These are phyloP conservation scores for Octopus bimaculoides DNA, from an alignment of 1,140 invertebrate genomes.

Conservation along the genomic window DNA sequence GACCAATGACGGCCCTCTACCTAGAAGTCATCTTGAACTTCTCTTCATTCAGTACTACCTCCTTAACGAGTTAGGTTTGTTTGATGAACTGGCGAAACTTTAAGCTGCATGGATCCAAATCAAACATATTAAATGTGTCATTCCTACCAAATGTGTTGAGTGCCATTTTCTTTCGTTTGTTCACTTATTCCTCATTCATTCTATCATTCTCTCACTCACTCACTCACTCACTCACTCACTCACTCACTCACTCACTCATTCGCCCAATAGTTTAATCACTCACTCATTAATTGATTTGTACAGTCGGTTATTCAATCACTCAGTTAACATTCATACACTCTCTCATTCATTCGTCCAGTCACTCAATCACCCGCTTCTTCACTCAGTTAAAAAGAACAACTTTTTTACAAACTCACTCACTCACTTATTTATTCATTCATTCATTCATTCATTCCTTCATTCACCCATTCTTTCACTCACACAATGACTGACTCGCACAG, in stretches of 20 bases:
- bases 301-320: background rate
- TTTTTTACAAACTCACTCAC: background rate
- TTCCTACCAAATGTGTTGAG: no score
- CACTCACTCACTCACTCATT: background rate
- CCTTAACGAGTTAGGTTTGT: no score
- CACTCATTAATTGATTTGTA: background rate
- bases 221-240: background rate
- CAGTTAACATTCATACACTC: background rate
- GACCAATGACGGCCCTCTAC: no score
- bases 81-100: no score
- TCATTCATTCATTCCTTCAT: background rate
- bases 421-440: background rate
- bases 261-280: background rate
- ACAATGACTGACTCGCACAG: background rate
- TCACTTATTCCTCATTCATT: background rate
- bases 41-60: no score
- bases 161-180: background rate
- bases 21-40: no score
- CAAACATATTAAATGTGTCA: no score
- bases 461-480: background rate
- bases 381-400: background rate
- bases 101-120: no score
- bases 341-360: background rate
- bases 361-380: background rate
- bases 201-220: background rate